These are phyloP conservation scores for Chromoteleia sp. DNA, from an alignment of 2,888 invertebrate species.

Conservation along the genomic window DNA sequence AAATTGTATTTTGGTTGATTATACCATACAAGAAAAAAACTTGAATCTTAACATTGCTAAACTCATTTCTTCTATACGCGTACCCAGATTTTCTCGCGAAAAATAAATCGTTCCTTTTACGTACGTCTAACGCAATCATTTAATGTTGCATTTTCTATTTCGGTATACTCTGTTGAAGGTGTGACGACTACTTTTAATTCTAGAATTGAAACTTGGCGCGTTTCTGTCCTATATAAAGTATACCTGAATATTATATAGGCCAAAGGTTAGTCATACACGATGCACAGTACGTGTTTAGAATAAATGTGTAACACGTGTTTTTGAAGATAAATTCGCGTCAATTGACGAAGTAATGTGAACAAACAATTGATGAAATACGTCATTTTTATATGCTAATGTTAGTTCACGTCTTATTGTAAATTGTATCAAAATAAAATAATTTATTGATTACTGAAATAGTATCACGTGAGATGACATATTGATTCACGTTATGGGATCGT, in stretches of 20 bases:
- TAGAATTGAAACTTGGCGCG: slow-evolving; percentile 61
- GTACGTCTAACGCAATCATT: slow-evolving; percentile 39
- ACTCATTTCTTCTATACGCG: no score
- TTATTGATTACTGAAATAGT: background rate
- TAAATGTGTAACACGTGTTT: slow-evolving; percentile 32
- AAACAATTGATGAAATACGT: slow-evolving; percentile 18
- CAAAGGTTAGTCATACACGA: slow-evolving; percentile 53
- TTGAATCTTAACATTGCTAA: no score
- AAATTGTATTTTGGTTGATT: no score
- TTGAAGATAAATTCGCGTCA: slow-evolving; percentile 37
- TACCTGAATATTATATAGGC: slow-evolving; percentile 52
- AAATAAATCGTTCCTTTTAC: slow-evolving; percentile 35
- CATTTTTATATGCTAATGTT: slow-evolving; percentile 10
- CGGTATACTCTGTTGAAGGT: slow-evolving; percentile 45
- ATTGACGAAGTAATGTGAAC: slow-evolving; percentile 33
- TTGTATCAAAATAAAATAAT: background rate
- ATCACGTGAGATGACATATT: background rate
- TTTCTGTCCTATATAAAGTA: slow-evolving; percentile 57
- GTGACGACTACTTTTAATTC: slow-evolving; percentile 60
- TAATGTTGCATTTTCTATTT: slow-evolving; percentile 57
- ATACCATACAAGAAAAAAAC: no score
- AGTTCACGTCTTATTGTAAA: background rate
- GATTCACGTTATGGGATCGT: background rate
- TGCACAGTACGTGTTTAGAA: slow-evolving; percentile 43
- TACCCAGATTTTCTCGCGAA: background rate